Evolutionary conservation across 2,113 vertebrate genomes (phyloP).

Genomic region (Ardeotis arabs): DNA sequence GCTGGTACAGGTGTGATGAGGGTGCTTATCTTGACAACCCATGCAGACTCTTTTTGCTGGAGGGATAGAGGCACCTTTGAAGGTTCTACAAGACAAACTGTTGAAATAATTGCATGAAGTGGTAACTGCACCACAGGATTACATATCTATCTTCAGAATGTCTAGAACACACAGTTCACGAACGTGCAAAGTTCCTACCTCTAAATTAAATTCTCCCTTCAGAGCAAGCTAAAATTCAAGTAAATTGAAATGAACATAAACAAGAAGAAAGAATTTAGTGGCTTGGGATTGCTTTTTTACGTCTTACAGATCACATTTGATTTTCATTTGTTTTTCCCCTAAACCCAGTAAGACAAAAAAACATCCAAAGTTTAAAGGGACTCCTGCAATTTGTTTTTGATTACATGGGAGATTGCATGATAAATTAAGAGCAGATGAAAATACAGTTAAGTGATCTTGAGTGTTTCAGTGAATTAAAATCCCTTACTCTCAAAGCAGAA

Average conservation of each 20-base stretch:
- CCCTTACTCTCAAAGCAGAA: not conserved
- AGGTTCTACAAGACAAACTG: not conserved
- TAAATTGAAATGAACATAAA: not conserved
- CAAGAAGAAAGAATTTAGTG: not conserved
- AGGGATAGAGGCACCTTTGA: not conserved
- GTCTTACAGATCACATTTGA: not conserved
- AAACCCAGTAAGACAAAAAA: not conserved
- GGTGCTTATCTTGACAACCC: not conserved
- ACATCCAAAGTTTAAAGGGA: not conserved
- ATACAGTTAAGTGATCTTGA: not conserved
- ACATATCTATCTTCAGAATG: not conserved
- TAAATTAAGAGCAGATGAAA: not conserved
- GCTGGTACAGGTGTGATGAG: not conserved
- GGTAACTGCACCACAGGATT: not conserved
- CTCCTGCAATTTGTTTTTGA: not conserved
- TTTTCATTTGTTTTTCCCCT: not conserved
- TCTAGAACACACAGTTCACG: not conserved
- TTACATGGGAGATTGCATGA: not conserved
- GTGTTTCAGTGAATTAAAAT: not conserved
- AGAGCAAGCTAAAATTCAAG: not conserved
- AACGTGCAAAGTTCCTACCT: not conserved
- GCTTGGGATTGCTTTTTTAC: not conserved
- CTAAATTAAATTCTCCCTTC: not conserved
- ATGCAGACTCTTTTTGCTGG: not conserved
- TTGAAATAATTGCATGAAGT: not conserved